phyloP scores from a whole-genome alignment of 2,113 vertebrate genomes.

The Eulacestoma nigropectus region DNA sequence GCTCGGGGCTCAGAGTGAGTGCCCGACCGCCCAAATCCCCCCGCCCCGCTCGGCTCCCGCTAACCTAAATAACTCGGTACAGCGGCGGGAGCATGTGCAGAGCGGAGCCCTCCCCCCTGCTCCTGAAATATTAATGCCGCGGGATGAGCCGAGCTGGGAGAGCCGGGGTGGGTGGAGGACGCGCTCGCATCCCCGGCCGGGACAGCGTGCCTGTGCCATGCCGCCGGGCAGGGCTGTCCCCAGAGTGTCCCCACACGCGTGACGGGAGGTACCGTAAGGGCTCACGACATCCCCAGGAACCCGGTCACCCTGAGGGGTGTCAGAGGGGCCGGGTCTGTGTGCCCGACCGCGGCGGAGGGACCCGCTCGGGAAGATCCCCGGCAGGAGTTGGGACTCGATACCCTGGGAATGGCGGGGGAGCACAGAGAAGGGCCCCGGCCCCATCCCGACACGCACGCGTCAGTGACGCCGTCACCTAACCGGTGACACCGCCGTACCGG shows the following conservation, averaged over 20 bases:
- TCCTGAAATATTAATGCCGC: slow-evolving; percentile 5
- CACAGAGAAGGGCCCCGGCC: no score
- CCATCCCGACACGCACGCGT: background rate
- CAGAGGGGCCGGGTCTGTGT: background rate
- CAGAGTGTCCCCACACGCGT: background rate
- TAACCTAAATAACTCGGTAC: slow-evolving; percentile 24
- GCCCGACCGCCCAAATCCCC: background rate
- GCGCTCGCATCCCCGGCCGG: background rate
- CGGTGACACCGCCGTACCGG: background rate
- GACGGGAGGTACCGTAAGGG: background rate
- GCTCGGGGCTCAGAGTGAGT: background rate
- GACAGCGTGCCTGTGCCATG: background rate
- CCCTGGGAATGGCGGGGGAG: background rate
- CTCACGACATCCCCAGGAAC: background rate
- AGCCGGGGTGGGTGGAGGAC: background rate
- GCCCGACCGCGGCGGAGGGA: background rate
- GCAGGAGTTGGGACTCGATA: background rate
- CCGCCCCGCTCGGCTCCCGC: background rate
- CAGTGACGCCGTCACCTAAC: background rate
- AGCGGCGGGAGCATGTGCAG: slow-evolving; percentile 3
- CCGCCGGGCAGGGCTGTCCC: background rate
- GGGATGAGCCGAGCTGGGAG: background rate
- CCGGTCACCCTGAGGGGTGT: background rate
- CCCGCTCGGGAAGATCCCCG: background rate
- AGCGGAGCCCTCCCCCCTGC: background rate